A percentile compares a stretch with the other conserved stretches of the same genome.
Evolutionary conservation across 2,113 vertebrate species (phyloP).

Genomic region (Mionectes macconnelli): DNA sequence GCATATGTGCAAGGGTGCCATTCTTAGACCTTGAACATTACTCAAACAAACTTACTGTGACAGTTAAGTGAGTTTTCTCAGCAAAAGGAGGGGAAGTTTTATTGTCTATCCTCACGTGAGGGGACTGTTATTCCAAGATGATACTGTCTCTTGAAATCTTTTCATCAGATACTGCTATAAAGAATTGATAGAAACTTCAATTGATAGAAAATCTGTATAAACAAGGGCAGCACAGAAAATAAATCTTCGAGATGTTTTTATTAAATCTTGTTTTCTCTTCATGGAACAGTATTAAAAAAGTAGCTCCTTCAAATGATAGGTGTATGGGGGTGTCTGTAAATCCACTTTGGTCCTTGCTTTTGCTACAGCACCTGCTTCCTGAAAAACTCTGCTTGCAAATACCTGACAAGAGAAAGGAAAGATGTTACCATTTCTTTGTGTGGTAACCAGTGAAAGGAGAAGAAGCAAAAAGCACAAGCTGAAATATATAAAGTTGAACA

Average conservation of each 20-base stretch:
- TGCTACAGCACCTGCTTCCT: not conserved
- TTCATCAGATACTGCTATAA: not conserved
- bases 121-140: not conserved
- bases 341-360: not conserved
- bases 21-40: not conserved
- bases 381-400: not conserved
- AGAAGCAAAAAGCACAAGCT: not conserved
- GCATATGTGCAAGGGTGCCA: not conserved
- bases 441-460: not conserved
- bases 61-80: not conserved
- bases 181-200: not conserved
- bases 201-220: not conserved
- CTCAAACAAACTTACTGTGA: not conserved
- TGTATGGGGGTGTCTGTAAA: not conserved
- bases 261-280: not conserved
- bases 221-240: not conserved
- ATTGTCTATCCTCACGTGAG: not conserved
- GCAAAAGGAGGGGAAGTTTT: not conserved
- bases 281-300: not conserved
- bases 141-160: not conserved
- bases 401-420: not conserved
- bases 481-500: not conserved
- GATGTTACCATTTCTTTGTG: not conserved
- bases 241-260: not conserved
- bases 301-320: not conserved